Conservation (phyloP, 2,888 invertebrate genomes). For the Meiosimyza decipiens region DNA sequence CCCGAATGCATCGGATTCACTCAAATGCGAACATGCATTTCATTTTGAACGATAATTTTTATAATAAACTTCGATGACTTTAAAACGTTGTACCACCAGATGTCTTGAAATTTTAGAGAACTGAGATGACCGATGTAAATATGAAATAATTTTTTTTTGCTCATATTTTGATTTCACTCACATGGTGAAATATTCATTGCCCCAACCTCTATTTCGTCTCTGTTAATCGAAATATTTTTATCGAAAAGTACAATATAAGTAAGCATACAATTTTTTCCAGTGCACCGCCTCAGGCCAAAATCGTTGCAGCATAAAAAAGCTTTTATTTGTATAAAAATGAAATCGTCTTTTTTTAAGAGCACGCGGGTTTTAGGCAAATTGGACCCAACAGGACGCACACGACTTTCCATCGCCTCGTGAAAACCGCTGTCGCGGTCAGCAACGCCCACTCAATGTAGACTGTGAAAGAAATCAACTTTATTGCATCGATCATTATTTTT, state of each 20-base stretch:
- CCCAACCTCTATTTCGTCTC: no score
- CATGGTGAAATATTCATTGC: no score
- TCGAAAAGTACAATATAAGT: conserved; percentile 34
- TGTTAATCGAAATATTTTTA: conserved; percentile 54
- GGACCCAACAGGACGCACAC: conserved; percentile 1
- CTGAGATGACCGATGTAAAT: no score
- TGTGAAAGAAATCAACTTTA: conserved; percentile 61
- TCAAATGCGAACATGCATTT: no score
- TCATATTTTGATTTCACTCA: no score
- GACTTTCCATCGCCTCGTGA: neutral
- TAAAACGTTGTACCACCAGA: no score
- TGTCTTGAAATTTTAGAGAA: no score
- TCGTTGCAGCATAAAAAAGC: conserved; percentile 43
- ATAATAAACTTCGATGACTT: no score
- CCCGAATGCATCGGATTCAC: no score
- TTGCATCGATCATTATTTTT: conserved; percentile 65
- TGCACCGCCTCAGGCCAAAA: neutral
- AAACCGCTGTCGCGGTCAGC: conserved; percentile 16
- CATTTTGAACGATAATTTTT: no score
- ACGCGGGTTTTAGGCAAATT: conserved; percentile 32
- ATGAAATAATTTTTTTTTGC: no score
- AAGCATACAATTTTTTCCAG: neutral
- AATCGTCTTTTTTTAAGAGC: conserved; percentile 31
- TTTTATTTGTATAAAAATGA: conserved; percentile 39
- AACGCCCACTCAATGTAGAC: conserved; percentile 28